Evolutionary conservation across 2,113 vertebrate species (phyloP).

Genomic region (Ophthalmotilapia sp.): DNA sequence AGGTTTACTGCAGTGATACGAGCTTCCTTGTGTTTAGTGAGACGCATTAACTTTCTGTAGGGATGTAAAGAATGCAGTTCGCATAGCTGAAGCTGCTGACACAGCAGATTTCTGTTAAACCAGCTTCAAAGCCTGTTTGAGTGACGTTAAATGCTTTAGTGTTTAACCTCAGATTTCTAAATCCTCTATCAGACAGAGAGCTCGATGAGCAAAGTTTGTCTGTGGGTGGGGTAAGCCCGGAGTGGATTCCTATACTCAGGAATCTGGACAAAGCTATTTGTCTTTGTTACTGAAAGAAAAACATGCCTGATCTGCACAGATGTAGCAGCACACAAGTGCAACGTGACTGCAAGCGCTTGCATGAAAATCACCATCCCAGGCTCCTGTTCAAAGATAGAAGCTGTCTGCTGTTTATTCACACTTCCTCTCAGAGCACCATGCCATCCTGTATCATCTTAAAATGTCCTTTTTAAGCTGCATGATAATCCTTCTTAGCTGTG

Average conservation of each 20-base stretch:
- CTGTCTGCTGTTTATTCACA: not conserved
- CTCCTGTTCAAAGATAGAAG: not conserved
- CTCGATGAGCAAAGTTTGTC: not conserved
- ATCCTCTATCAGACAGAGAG: not conserved
- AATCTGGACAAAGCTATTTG: conserved; percentile 27
- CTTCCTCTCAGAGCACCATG: not conserved
- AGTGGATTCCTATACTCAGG: not conserved
- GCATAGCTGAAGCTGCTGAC: not conserved
- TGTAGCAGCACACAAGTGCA: not conserved
- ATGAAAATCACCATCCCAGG: not conserved
- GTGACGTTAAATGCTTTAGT: not conserved
- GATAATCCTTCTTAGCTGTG: not conserved
- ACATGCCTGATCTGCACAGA: not conserved
- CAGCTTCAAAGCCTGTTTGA: not conserved
- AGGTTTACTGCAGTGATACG: not conserved
- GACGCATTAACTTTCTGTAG: not conserved
- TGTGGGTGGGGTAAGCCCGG: not conserved
- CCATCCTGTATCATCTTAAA: conserved; percentile 2
- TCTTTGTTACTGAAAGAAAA: not conserved
- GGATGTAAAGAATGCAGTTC: conserved; percentile 17
- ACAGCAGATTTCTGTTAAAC: not conserved
- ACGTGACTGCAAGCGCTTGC: not conserved
- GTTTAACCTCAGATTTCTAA: not conserved
- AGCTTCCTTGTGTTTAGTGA: not conserved
- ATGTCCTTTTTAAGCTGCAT: not conserved